Evolutionary conservation across 2,113 vertebrate species (phyloP), one percentile per base, ranked within the genome.

Genomic region (Triplophysa siluroides): DNA sequence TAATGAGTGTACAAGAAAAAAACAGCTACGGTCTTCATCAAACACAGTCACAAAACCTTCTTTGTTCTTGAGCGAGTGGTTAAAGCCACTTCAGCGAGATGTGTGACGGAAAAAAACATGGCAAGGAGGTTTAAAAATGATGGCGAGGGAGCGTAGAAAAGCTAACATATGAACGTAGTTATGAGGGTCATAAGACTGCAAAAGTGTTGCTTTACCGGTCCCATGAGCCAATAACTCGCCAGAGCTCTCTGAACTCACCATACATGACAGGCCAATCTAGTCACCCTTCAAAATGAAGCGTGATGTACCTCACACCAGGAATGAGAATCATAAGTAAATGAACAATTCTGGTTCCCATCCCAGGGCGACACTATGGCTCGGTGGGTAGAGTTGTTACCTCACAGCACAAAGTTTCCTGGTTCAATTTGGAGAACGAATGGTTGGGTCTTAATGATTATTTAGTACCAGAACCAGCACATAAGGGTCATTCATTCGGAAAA

Each of bases 11-110:
- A 26, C 61, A 52, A 73, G 72, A 21, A 29, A 23, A 21, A 73
- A 80, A 80, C 81, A 83, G 19, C n/a, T 43, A 78, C 73, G 77
- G 61, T 65, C 68, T 83, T 78, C 72, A 84, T 76, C 65, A 50
- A 11, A 54, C 23, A 43, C 54, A 56, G 73, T 72, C 78, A 87
- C 85, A 88, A 83, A 72, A 80, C 74, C 0, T 7, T 56, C 83
- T 85, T 88, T 88, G 87, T 82, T 54, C 83, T 71, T 56, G 78
- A 33, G 58, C 73, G 64, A 23, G 69, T 78, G 68, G 74, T 61
- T 61, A 70, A 78, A 76, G n/a, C 47, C 24, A 81, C 78, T 75
- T 76, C 33, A 14, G 24, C 63, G 33, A 66, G 33, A 11, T 54
- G 29, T 24, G 76, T 58, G 1, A 18, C 12, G 65, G 21, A 65